Base-by-base conservation (phyloP, 2,888 invertebrate genomes). In the Athalia circularis region DNA sequence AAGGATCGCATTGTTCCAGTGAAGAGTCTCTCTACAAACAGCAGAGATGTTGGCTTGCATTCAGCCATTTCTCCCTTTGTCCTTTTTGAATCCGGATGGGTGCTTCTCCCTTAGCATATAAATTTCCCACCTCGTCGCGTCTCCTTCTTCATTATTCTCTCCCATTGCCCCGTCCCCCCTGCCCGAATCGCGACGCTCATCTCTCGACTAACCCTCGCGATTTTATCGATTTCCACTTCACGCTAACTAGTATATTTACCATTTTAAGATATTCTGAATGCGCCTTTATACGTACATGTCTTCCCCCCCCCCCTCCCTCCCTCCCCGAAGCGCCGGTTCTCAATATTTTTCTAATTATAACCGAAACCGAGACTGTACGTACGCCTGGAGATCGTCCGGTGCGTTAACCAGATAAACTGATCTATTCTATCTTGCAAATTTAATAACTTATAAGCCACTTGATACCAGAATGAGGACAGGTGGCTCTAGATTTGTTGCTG, bases 1-100 rank as follows among this genome's bases (percentile, higher is more conserved):
- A 9, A 72, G 45, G 4, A 48, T 72, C 48, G 15, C 72, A 72
- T 72, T 72, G 72, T 72, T 72, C 70, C 15, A 68, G 57, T 59
- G 29, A 72, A 72, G 72, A 72, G 72, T 72, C 72, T 54, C 29
- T 54, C 29, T 15, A 54, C 68, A 52, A 29, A 54, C 54, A 68
- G 68, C 68, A 43, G 29, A 5, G 13, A 67, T 29, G 43, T 43
- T 54, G 54, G 57, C 70, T 70, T 61, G 72, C 72, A 72, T 72
- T 72, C 72, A 72, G 13, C 11, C 47, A 59, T 59, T 72, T 59
- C 62, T 54, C 9, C 59, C 59, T 72, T 72, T 72, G 72, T 72
- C 72, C 72, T 61, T 59, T 5, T 5, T 13, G 59, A 47, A 59
- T 54, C 43, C 29, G 72, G 72, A 59, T 62, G 70, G 7, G 43